Evolutionary conservation across 2,113 vertebrate species (phyloP), one percentile per base, ranked within the genome.

Genomic region (Leucopsar rothschildi): DNA sequence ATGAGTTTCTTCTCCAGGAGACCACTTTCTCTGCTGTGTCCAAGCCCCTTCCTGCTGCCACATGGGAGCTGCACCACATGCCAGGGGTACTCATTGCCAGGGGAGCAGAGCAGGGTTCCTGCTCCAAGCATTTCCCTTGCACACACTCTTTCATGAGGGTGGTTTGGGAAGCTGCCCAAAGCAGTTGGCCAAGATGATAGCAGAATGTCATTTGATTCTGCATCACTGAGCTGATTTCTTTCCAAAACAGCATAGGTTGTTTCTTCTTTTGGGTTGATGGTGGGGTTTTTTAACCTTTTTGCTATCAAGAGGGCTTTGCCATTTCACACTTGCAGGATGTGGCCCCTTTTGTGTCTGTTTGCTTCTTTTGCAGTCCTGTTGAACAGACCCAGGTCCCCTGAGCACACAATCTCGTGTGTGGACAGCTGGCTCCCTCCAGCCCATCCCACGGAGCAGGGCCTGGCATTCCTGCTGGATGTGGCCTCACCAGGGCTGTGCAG

Each of bases 321-420:
- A 39, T 59, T 35, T 72, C 84, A 77, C n/a, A 21, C 3, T 40
- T 59, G 12, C 6, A 39, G 59, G 27, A 18, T 10, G 20, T 35
- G 44, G 27, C 27, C 31, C 20, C 11, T 49, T 63, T 53, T 10
- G 10, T 33, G 20, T 23, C 64, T 14, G 2, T 37, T 13, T 77
- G 57, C 47, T 55, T 14, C 44, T 88, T 81, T 55, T 63, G 35
- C 79, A 63, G 69, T 27, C 15, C 11, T 27, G 2, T 1, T 0
- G 2, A 19, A 37, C 68, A 76, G 75, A 18, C 8, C 3, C 23
- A 40, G 42, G 23, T 7, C 13, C 12, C 10, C 7, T 12, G 9
- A 25, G 9, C 4, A 24, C 49, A 10, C 2, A 28, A 1, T 6
- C 1, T 2, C 23, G 6, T 10, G 27, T 27, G 35, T 29, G 8